Percentiles rank a stretch among this genome's conserved stretches.
These are phyloP conservation scores for Dendronephthya gigantea DNA, from an alignment of 64 coral and sea anemone species.

Conservation along the genomic window DNA sequence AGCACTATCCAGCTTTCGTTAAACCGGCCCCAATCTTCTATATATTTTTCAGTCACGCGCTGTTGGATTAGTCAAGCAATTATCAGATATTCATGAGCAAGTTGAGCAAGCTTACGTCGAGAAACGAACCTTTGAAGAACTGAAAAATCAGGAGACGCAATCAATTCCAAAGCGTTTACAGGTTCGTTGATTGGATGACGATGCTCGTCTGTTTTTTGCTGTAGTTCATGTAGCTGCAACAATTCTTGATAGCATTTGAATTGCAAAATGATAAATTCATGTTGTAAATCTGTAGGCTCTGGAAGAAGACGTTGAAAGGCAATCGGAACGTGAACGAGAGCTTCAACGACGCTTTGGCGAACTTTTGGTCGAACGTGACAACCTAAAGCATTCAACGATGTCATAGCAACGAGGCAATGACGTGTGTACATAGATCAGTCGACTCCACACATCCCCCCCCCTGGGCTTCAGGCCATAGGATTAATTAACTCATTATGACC, in stretches of 20 bases:
- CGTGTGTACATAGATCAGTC: neutral
- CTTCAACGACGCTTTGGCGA: conserved; percentile 40
- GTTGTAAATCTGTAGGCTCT: too few relatives aligned
- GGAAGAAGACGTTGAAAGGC: conserved; percentile 48
- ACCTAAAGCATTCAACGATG: neutral
- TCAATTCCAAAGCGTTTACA: conserved; percentile 88
- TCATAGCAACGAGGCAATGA: neutral
- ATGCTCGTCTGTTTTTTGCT: too few relatives aligned
- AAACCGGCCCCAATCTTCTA: neutral
- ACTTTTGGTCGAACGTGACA: conserved; percentile 47
- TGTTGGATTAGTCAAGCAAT: conserved; percentile 80
- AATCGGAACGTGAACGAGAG: conserved; percentile 59
- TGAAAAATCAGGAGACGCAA: conserved; percentile 63
- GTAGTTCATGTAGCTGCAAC: too few relatives aligned
- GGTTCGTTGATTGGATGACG: conserved; percentile 34
- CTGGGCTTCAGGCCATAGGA: too few relatives aligned
- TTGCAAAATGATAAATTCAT: too few relatives aligned
- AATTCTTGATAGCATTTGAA: too few relatives aligned
- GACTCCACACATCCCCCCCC: neutral
- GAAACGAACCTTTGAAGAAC: conserved; percentile 71
- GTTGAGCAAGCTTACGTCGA: conserved; percentile 87
- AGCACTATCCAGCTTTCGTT: too few relatives aligned
- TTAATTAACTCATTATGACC: too few relatives aligned
- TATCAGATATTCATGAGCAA: conserved; percentile 76
- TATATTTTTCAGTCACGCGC: conserved; percentile 64